Evolutionary conservation across 1,140 invertebrate species (phyloP), one percentile per base, ranked within the genome.

Genomic region (Hycleus phaleratus): DNA sequence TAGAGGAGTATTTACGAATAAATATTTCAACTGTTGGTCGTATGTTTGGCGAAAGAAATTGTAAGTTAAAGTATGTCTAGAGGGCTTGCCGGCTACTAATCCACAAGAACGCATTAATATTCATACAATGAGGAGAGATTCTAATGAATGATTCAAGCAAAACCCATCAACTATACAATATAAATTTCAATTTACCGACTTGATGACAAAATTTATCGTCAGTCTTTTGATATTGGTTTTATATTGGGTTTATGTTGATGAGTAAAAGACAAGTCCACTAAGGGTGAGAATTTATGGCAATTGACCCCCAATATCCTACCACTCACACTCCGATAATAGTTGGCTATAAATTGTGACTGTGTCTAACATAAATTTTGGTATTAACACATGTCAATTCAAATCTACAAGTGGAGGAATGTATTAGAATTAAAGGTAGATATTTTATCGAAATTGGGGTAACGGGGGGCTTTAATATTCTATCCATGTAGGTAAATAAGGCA

Each of bases 221-320:
- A 59, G 56, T 51, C 59, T 47, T 53, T 53, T 58, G 57, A 64
- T 64, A 64, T 64, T 64, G 63, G 63, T 64, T 64, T 61, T 62
- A 64, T 64, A 64, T 64, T 64, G 63, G 60, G 56, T 62, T 64
- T 64, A 64, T 64, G 63, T 64, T 64, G 63, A 64, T 64, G 63
- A 64, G 60, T 32, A 56, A 55, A 44, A 32, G 32, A 32, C 32
- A 32, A 46, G 49, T 58, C 55, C 40, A 25, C 32, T 32, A 18
- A 49, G 46, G 60, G 50, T 44, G 56, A 46, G 44, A 62, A 62
- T 62, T 62, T 59, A 62, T 62, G 46, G 56, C 48, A 26, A 18
- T 18, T 42, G 46, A 43, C 45, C 49, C 49, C 38, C 47, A 51
- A 60, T 50, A 46, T 60, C 59, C 46, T 47, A 57, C 48, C 32